Conservation (phyloP, 2,113 vertebrate genomes). For the Ceuthmochares aereus region DNA sequence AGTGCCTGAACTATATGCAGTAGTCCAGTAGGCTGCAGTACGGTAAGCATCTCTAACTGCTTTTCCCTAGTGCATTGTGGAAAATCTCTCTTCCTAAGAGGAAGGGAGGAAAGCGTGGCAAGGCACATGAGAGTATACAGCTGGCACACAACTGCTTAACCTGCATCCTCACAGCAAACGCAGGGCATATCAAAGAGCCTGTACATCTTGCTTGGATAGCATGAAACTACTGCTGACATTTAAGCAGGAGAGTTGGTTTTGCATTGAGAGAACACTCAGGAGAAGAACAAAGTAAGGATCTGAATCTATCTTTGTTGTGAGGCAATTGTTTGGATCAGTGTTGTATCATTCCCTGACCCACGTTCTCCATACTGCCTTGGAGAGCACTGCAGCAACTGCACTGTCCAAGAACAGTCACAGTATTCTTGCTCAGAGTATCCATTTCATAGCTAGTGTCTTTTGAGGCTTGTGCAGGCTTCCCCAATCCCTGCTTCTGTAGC, state of each 20-base stretch:
- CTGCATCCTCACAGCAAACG: not conserved
- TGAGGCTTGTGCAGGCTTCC: not conserved
- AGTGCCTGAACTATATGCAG: too few species aligned
- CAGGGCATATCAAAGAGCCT: not conserved
- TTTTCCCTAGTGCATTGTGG: not conserved
- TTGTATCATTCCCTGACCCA: fast-evolving
- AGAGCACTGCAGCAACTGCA: not conserved
- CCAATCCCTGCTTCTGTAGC: not conserved
- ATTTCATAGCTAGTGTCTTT: not conserved
- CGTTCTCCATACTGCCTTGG: not conserved
- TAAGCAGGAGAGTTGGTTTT: not conserved
- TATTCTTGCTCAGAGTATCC: not conserved
- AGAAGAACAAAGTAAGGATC: not conserved
- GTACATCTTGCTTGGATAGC: not conserved
- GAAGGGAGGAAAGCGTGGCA: not conserved
- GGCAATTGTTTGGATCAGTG: not conserved
- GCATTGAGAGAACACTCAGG: fast-evolving
- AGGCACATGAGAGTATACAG: not conserved
- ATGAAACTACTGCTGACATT: not conserved
- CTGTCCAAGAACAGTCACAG: not conserved
- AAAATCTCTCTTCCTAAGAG: not conserved
- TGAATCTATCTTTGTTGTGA: not conserved
- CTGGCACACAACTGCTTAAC: not conserved
- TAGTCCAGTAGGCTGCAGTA: not conserved
- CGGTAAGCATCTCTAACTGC: not conserved